phyloP scores from a whole-genome alignment of 2,888 invertebrate species.

The Tetrapedia diversipes region DNA sequence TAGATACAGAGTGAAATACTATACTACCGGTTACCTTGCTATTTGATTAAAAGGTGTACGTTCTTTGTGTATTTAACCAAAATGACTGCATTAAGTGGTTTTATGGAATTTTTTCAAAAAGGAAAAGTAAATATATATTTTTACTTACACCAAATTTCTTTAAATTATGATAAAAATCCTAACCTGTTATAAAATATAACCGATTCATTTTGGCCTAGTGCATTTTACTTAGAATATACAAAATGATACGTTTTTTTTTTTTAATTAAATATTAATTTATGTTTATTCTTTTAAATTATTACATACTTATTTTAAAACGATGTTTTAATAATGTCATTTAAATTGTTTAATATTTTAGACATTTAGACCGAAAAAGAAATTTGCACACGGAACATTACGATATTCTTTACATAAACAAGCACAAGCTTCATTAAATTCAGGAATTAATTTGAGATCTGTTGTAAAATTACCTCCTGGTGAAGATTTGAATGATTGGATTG shows the following conservation, averaged over 20 bases:
- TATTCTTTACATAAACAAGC: constrained; percentile 96
- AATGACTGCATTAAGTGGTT: constrained; percentile 87
- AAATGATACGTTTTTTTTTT: background rate
- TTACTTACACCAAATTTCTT: background rate
- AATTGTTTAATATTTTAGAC: constrained; percentile 85
- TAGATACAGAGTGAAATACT: constrained; percentile 34
- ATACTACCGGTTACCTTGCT: constrained; percentile 36
- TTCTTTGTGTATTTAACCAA: constrained; percentile 19
- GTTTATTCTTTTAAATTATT: background rate
- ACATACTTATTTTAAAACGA: background rate
- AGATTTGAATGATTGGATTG: constrained; percentile 95
- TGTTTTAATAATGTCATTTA: background rate
- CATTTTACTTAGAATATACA: background rate
- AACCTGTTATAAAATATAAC: constrained; percentile 34
- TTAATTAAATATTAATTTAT: background rate
- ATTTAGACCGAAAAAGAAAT: constrained; percentile 94
- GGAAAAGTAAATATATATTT: constrained; percentile 86
- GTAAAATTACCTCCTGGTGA: constrained; percentile 93
- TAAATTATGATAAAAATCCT: background rate
- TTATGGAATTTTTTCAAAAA: constrained; percentile 91
- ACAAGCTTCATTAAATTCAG: constrained; percentile 94
- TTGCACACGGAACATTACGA: constrained; percentile 93
- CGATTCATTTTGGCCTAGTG: background rate
- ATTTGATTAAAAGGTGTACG: constrained; percentile 27
- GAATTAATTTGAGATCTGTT: constrained; percentile 91